Base-by-base conservation (phyloP, 2,797 vertebrate genomes). In the Bufotes viridis region DNA sequence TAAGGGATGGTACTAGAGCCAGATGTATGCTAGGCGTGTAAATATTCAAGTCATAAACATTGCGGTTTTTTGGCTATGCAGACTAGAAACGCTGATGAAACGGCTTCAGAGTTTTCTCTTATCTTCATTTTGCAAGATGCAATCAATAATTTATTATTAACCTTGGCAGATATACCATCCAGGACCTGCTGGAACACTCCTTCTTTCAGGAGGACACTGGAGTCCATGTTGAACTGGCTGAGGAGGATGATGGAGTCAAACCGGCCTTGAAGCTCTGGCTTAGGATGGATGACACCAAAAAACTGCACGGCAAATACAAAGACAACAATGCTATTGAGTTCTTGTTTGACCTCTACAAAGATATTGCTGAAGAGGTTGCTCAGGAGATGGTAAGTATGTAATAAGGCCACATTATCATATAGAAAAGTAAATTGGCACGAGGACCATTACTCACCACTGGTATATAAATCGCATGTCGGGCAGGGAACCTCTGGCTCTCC, bases 301-400 rank as follows among this genome's bases (percentile, higher is more conserved):
- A 98, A 83, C 96, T 98, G 10, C 97, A 97, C 0, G 98, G 98
- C 55, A 98, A 97, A 88, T 98, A 98, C 92, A 97, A 98, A 92
- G 98, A 99, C 95, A 99, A 99, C 95, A 98, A 99, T 0, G 98
- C 98, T 93, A 98, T 99, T 3, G 98, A 99, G 93, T 99, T 99
- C 93, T 94, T 98, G 82, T 99, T 99, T 0, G 98, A 99, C 91
- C 95, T 99, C 57, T 98, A 98, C 94, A 98, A 97, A 92, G 98
- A 99, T 0, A 95, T 98, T 17, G 97, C 98, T 0, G 98, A 99
- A 93, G 98, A 99, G 93, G 98, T 99, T 94, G 96, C 97, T 0
- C 98, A 99, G 93, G 98, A 99, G 94, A 99, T 99, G 98, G 98
- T 99, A 93, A 92, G 96, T 82, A 2, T 61, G 10, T 34, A 34